These are phyloP conservation scores for Sycobia sp. DNA, from an alignment of 1,140 invertebrate genomes.

Conservation along the genomic window DNA sequence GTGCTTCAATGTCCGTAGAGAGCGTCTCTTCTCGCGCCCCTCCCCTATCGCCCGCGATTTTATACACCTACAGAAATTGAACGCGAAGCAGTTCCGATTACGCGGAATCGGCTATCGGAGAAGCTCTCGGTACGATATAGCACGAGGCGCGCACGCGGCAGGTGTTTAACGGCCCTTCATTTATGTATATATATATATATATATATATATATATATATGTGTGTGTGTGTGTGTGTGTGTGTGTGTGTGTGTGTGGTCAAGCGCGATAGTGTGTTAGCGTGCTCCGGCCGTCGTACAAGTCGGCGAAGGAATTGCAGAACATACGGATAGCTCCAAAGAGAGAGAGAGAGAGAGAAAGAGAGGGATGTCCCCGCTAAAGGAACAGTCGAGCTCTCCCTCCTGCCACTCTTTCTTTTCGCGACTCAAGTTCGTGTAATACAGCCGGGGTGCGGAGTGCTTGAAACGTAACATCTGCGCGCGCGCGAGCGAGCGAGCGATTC, in stretches of 20 bases:
- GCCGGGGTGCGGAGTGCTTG: constrained; percentile 39
- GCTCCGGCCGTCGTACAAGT: constrained; percentile 36
- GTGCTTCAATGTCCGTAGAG: no score
- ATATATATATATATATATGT: no score
- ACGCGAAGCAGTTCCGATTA: constrained; percentile 5
- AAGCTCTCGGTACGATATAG: constrained; percentile 4
- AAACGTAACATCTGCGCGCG: constrained; percentile 46
- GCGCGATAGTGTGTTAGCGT: no score
- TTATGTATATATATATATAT: no score
- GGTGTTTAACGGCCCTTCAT: constrained; percentile 15
- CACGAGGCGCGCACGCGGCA: constrained; percentile 30
- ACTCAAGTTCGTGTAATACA: constrained; percentile 43
- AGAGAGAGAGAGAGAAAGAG: constrained; percentile 24
- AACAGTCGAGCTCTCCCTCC: no score
- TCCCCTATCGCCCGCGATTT: no score
- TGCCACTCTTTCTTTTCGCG: constrained; percentile 29
- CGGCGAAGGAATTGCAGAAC: constrained; percentile 41
- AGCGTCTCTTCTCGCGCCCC: no score
- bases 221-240: no score
- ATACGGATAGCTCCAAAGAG: no score
- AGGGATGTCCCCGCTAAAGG: constrained; percentile 34
- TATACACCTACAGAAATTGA: no score
- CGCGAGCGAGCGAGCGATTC: no score
- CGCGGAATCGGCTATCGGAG: constrained; percentile 29
- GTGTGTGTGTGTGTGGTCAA: no score